phyloP scores from a whole-genome alignment of 2,797 vertebrate genomes.

The Sebastes diaconus region DNA sequence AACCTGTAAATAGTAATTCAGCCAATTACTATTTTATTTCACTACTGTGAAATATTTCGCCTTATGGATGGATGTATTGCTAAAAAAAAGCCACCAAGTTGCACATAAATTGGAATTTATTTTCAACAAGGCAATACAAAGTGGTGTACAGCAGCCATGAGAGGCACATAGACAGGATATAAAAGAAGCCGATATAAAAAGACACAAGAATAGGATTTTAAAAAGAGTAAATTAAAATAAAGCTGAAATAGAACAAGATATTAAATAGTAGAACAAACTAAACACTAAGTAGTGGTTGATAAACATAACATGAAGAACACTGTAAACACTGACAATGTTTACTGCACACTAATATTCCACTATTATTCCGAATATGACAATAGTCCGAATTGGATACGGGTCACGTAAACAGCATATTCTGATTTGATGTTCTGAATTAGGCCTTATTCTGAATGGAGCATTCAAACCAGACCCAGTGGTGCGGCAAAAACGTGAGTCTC shows the following conservation, averaged over 20 bases:
- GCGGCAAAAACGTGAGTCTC: too few species aligned
- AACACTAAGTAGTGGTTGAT: neutral
- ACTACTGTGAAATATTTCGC: too few species aligned
- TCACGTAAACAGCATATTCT: neutral
- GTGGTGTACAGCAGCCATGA: neutral
- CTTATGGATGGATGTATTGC: too few species aligned
- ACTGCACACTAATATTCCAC: neutral
- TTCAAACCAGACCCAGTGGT: neutral
- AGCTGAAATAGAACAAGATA: neutral
- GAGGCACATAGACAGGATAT: neutral
- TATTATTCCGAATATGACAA: neutral
- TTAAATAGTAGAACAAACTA: neutral
- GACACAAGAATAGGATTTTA: neutral
- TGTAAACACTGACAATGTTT: neutral
- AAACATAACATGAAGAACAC: neutral
- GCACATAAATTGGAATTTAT: neutral
- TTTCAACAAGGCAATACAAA: slow-evolving; percentile 1
- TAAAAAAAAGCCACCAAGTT: neutral
- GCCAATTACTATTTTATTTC: too few species aligned
- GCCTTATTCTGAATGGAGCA: neutral
- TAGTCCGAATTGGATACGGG: neutral
- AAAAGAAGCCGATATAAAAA: slow-evolving; percentile 2
- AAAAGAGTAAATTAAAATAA: neutral
- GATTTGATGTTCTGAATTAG: neutral
- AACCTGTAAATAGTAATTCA: too few species aligned